phyloP scores from a whole-genome alignment of 2,888 invertebrate genomes.

The Eupithecia insigniata region DNA sequence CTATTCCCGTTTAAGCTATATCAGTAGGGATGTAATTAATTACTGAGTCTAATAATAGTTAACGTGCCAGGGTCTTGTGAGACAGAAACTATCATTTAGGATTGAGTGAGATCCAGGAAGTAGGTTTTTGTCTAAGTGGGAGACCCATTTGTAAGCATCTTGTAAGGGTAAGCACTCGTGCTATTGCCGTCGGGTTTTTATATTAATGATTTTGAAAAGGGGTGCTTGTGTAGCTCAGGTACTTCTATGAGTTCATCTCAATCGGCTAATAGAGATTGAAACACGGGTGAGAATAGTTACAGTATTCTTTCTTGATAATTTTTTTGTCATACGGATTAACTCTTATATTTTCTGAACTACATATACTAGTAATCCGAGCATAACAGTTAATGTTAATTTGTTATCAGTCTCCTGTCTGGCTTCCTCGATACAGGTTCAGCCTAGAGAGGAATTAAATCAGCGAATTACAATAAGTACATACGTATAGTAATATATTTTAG shows the following conservation, averaged over 20 bases:
- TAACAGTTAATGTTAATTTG: no score
- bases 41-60: slow-evolving; percentile 61
- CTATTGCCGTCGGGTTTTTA: slow-evolving; percentile 13
- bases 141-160: slow-evolving; percentile 40
- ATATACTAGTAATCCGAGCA: no score
- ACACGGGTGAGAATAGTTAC: no score
- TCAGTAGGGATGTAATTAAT: slow-evolving; percentile 67
- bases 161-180: slow-evolving; percentile 33
- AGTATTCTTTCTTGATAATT: no score
- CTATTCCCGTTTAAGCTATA: slow-evolving; percentile 18
- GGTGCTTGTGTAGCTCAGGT: neutral
- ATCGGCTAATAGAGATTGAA: neutral
- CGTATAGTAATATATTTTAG: no score
- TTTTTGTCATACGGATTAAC: no score
- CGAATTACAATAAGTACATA: no score
- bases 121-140: slow-evolving; percentile 40
- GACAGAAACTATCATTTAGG: slow-evolving; percentile 71
- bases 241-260: neutral
- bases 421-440: no score
- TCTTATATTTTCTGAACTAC: no score
- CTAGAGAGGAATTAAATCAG: no score
- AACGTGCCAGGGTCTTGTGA: slow-evolving; percentile 53
- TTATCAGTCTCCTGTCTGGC: no score
- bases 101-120: slow-evolving; percentile 56
- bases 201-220: slow-evolving; percentile 12